Percentiles rank a stretch among this genome's conserved stretches.
phyloP scores from a whole-genome alignment of 1,140 invertebrate genomes.

The Meloidogyne hapla region DNA sequence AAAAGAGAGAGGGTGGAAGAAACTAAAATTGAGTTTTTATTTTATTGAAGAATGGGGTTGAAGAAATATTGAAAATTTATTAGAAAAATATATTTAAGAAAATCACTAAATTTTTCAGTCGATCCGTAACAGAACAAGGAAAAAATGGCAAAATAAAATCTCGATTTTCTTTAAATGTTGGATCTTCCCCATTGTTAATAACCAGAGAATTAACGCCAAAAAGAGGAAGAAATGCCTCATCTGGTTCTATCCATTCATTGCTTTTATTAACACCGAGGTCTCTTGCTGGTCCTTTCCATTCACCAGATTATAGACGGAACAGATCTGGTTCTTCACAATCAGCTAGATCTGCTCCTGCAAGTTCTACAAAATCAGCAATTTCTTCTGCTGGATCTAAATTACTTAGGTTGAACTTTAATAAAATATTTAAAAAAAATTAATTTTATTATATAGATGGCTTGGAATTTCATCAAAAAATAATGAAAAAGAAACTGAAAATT shows the following conservation, averaged over 20 bases:
- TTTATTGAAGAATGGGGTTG: no score
- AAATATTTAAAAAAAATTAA: background rate
- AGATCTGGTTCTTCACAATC: background rate
- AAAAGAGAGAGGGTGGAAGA: no score
- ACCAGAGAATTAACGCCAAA: background rate
- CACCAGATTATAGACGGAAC: background rate
- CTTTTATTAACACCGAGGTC: constrained; percentile 2
- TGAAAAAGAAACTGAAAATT: background rate
- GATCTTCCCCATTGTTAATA: background rate
- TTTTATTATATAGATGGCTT: background rate
- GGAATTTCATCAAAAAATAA: background rate
- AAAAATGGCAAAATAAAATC: background rate
- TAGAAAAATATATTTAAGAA: no score
- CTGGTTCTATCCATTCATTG: background rate
- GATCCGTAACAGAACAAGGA: background rate
- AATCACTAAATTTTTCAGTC: no score
- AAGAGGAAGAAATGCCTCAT: background rate
- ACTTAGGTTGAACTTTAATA: background rate
- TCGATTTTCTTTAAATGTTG: background rate
- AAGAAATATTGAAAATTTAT: no score
- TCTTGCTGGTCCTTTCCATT: background rate
- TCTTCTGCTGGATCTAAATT: constrained; percentile 2
- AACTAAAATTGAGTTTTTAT: no score
- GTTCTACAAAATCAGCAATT: background rate
- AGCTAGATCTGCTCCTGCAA: background rate